These are phyloP conservation scores for Moxostoma hubbsi DNA, from an alignment of 2,797 vertebrate species.

Conservation along the genomic window DNA sequence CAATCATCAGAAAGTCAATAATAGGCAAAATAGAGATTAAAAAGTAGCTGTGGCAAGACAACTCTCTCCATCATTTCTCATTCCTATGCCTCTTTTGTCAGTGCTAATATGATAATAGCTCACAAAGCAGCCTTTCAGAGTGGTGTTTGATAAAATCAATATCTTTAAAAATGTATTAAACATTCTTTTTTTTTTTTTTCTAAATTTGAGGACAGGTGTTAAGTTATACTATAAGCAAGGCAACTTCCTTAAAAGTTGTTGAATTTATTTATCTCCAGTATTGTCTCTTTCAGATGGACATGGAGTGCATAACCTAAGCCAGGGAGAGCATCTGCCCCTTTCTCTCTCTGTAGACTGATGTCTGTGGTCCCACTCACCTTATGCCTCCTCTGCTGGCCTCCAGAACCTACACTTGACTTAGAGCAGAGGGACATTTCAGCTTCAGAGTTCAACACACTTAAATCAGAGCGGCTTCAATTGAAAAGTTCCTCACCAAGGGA, in stretches of 20 bases:
- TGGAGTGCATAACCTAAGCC: conserved; percentile 22
- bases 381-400: background rate
- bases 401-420: conserved; percentile 50
- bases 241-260: background rate
- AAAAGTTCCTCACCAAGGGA: conserved; percentile 51
- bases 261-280: background rate
- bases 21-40: conserved; percentile 75
- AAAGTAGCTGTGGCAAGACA: conserved; percentile 80
- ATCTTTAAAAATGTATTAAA: background rate
- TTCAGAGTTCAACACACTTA: background rate
- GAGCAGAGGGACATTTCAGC: conserved; percentile 1
- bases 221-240: background rate
- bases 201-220: background rate
- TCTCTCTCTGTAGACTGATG: conserved; percentile 21
- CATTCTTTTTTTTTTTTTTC: background rate
- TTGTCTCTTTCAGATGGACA: conserved; percentile 11
- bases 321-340: conserved; percentile 20
- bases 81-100: conserved; percentile 23
- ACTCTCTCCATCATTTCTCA: conserved; percentile 41
- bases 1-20: conserved; percentile 90
- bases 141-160: conserved; percentile 8
- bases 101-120: conserved; percentile 23
- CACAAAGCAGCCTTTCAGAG: conserved; percentile 24
- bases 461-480: background rate
- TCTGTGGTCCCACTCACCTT: conserved; percentile 1